phyloP scores from a whole-genome alignment of 2,113 vertebrate species.

The Phyllopteryx taeniolatus region DNA sequence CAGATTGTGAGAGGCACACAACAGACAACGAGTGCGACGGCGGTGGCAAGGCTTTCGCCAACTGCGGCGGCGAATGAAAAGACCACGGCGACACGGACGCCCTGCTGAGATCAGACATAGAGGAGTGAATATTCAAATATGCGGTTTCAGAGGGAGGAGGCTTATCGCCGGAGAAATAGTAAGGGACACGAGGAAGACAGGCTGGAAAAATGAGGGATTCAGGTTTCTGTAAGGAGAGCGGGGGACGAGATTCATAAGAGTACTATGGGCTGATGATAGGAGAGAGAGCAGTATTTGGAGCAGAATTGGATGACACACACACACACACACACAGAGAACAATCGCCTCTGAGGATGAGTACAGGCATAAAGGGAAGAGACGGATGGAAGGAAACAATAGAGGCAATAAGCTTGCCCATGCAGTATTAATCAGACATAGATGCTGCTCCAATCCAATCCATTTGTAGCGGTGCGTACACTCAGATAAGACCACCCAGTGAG shows the following conservation, averaged over 20 bases:
- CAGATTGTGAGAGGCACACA: slow-evolving; percentile 23
- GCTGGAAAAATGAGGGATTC: slow-evolving; percentile 10
- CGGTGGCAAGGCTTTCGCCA: neutral
- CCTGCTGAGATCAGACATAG: slow-evolving; percentile 34
- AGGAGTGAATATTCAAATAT: slow-evolving; percentile 3
- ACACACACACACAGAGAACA: slow-evolving; percentile 6
- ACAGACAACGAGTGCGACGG: neutral
- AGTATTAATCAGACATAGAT: slow-evolving; percentile 54
- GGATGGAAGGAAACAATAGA: slow-evolving; percentile 38
- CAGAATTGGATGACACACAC: slow-evolving; percentile 18
- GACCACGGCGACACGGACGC: neutral
- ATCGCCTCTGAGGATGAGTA: slow-evolving; percentile 25
- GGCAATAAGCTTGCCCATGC: slow-evolving; percentile 32
- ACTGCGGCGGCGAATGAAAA: slow-evolving; percentile 12
- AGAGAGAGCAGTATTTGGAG: slow-evolving; percentile 43
- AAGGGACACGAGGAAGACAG: neutral
- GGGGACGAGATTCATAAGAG: slow-evolving; percentile 12
- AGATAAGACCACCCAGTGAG: slow-evolving; percentile 26
- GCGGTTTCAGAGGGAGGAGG: slow-evolving; percentile 22
- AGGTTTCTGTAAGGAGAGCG: slow-evolving; percentile 10
- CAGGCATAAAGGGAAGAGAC: slow-evolving; percentile 22
- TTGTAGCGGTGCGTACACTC: slow-evolving; percentile 7
- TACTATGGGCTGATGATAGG: slow-evolving; percentile 23
- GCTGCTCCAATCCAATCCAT: slow-evolving; percentile 35
- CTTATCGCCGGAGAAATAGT: slow-evolving; percentile 1